These are phyloP conservation scores for Prionace glauca DNA, from an alignment of 2,797 vertebrate genomes.

Conservation along the genomic window DNA sequence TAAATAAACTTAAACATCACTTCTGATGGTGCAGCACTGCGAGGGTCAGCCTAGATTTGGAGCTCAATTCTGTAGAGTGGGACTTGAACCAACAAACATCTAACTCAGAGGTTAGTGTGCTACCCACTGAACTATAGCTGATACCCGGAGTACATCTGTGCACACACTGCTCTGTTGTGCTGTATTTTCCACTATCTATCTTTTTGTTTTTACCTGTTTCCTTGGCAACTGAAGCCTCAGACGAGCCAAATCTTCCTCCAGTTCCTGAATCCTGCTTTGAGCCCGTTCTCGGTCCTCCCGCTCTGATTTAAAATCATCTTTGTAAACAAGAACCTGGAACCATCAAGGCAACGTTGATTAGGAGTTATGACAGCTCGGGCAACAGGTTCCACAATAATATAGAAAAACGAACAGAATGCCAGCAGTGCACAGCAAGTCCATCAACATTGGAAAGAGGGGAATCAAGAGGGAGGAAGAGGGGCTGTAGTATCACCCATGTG, in stretches of 20 bases:
- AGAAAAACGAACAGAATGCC: not conserved
- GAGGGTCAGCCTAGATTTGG: not conserved
- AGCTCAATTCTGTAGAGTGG: not conserved
- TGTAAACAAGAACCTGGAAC: constrained; percentile 74
- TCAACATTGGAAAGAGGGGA: not conserved
- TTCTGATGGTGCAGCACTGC: not conserved
- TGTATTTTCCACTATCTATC: not conserved
- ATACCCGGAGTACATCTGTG: not conserved
- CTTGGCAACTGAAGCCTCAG: constrained; percentile 63
- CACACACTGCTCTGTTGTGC: not conserved
- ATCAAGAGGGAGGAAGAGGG: not conserved
- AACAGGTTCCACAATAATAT: too few relatives aligned
- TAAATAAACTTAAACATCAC: too few relatives aligned
- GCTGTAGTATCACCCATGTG: too few relatives aligned
- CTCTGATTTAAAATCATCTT: constrained; percentile 84
- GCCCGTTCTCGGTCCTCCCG: constrained; percentile 82
- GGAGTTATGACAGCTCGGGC: not conserved
- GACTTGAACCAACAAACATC: not conserved
- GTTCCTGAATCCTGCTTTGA: constrained; percentile 74
- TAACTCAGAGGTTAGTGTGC: not conserved
- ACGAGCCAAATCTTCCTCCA: constrained; percentile 66
- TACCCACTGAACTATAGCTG: not conserved
- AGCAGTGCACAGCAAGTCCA: not conserved
- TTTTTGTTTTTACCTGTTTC: constrained; percentile 65
- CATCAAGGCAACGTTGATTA: constrained; percentile 21